Evolutionary conservation across 92 coral and sea anemone species (phyloP), one percentile per base, ranked within the genome.

Genomic region (Zoanthus sansibaricus): DNA sequence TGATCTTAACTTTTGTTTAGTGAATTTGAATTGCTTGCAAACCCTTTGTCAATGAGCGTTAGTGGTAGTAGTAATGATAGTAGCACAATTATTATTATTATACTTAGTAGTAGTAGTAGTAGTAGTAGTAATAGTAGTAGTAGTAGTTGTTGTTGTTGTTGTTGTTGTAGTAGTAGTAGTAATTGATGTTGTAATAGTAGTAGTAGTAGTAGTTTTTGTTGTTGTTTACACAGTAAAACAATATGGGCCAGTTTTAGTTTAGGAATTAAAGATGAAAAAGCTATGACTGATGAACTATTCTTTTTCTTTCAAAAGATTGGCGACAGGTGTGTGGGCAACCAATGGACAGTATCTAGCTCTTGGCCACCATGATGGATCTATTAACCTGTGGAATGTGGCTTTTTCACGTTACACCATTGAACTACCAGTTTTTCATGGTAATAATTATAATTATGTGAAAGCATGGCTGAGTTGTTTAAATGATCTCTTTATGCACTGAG

Each of bases 381-480:
- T 80, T 9, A 52, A 49, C 52, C 18, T 80, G 20, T 80, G 75
- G 85, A 80, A 80, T 51, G 70, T 80, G 58, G 61, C 85, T 6
- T 31, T 17, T 48, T 51, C 85, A 49, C 32, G 44, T 66, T 80
- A 62, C 75, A 48, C 61, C 62, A 48, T 80, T 66, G 61, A 64
- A 74, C 37, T 80, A 17, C 75, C 85, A 64, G 85, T 80, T 80
- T 80, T 80, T 42, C 74, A 66, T 14, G 85, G 85, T 46, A 47
- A 33, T 66, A 46, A 17, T 42, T 25, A 25, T 25, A 0, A 25
- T 25, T 25, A 64, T 44, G 30, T 49, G 8, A 7, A 11, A 49
- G 55, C 7, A 1, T 49, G 10, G 55, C 55, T 49, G 10, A 49
- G 55, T 49, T 49, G 55, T 49, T 49, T 37, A 37, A 37, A 37